Percentiles rank a stretch among this genome's conserved stretches.
These are phyloP conservation scores for Suillia variegata DNA, from an alignment of 2,888 invertebrate species.

Conservation along the genomic window DNA sequence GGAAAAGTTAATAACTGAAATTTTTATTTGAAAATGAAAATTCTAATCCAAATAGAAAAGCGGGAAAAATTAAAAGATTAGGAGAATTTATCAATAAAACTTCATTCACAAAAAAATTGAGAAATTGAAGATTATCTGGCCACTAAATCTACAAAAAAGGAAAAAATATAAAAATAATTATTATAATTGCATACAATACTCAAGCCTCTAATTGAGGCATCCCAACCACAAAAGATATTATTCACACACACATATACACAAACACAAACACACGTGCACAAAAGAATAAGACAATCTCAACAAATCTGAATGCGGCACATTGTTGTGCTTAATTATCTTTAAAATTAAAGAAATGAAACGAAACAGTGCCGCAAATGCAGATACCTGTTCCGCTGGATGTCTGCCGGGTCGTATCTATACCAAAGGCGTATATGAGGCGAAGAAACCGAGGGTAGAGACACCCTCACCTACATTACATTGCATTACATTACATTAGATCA, in stretches of 20 bases:
- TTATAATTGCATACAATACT: constrained; percentile 37
- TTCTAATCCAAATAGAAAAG: too few species aligned
- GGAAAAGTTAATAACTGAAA: too few species aligned
- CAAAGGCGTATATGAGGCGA: too few species aligned
- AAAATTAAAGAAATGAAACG: constrained; percentile 40
- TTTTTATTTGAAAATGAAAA: too few species aligned
- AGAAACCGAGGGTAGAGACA: too few species aligned
- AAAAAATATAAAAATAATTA: constrained; percentile 34
- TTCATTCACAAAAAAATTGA: constrained; percentile 10
- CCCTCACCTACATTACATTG: too few species aligned
- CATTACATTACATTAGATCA: too few species aligned
- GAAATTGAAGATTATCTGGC: too few species aligned
- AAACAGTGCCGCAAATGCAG: constrained; percentile 4
- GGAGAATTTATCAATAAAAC: neutral
- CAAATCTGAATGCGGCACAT: constrained; percentile 47
- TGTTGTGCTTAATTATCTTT: constrained; percentile 53
- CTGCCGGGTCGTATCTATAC: too few species aligned
- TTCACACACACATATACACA: neutral
- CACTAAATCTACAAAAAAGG: neutral
- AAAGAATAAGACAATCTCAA: constrained; percentile 13
- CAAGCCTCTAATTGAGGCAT: constrained; percentile 36
- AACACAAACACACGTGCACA: neutral
- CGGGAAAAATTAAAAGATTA: too few species aligned
- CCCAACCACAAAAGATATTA: constrained; percentile 6
- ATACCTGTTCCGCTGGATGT: constrained; percentile 21